Conservation (phyloP, 2,113 vertebrate species). For the Marcusenius ussheri region DNA sequence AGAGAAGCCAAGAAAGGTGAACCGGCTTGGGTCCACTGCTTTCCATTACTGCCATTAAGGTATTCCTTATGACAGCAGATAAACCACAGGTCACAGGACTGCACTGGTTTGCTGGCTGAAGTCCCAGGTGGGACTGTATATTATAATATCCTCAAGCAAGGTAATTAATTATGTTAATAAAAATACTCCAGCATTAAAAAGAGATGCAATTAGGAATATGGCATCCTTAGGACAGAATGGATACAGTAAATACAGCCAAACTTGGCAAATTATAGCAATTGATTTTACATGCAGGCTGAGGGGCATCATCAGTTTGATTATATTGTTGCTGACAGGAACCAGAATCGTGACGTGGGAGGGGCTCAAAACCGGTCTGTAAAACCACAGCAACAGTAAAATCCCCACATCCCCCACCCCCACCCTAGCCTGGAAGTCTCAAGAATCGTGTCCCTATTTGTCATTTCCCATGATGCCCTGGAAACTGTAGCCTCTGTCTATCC, state of each 20-base stretch:
- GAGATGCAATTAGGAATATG: neutral
- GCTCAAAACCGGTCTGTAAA: neutral
- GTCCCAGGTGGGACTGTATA: neutral
- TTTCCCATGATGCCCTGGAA: neutral
- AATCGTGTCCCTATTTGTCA: neutral
- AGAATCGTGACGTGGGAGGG: neutral
- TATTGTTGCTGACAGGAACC: neutral
- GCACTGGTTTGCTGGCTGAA: neutral
- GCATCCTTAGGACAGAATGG: neutral
- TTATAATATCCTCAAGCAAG: neutral
- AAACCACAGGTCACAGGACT: neutral
- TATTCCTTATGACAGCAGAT: neutral
- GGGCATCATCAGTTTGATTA: neutral
- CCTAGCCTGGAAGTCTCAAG: neutral
- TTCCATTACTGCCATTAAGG: neutral
- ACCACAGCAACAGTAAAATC: neutral
- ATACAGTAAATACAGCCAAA: neutral
- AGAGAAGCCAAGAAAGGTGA: neutral
- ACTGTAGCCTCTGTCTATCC: neutral
- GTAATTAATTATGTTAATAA: neutral
- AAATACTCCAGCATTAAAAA: neutral
- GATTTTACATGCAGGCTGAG: neutral
- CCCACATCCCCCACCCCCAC: neutral
- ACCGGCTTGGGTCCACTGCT: neutral
- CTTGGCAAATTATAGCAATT: neutral